Evolutionary conservation across 2,888 invertebrate genomes (phyloP), one percentile per base, ranked within the genome.

Genomic region (Calliphora vomitoria): DNA sequence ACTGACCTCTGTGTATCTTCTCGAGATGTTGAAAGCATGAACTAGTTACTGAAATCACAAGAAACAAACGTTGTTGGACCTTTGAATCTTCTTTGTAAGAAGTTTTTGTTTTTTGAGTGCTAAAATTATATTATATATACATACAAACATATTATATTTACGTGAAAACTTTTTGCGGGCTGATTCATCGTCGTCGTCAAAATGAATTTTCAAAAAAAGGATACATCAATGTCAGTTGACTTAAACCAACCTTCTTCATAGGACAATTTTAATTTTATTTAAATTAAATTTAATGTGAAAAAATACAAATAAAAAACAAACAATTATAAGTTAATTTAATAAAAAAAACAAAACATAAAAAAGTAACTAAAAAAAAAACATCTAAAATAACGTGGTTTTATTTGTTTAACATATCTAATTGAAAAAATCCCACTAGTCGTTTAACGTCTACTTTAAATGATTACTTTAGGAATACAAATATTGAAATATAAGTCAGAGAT

Each of bases 221-320:
- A 69, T 76, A 78, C 62, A 78, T 64, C 41, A 82, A 53, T 18
- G 38, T 75, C 47, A 71, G 58, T 50, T 47, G 79, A 64, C 15
- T 60, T 75, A 44, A 80, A 80, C 62, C 31, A 74, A 68, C 80
- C 31, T 85, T 90, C 90, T 90, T 90, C 89, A 91, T 92, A 92
- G 93, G 90, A 90, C 89, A 92, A 92, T 92, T 92, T 90, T 90
- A 91, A 83, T 87, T 87, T 91, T 90, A 91, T 91, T 90, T 92
- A 90, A 92, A 91, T 91, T 91, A 91, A 91, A 82, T 74, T 74
- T 86, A 86, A 90, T 90, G 88, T 89, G 89, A 81, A 86, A 85
- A 87, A 47, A 44, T 11, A 55, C 50, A 76, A 79, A 75, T 20
- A 75, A 3, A 53, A 25, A 25, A 25, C 25, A 25, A 76, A 69